These are phyloP conservation scores for Protaetia brevitarsis DNA, from an alignment of 1,140 invertebrate species.

Conservation along the genomic window DNA sequence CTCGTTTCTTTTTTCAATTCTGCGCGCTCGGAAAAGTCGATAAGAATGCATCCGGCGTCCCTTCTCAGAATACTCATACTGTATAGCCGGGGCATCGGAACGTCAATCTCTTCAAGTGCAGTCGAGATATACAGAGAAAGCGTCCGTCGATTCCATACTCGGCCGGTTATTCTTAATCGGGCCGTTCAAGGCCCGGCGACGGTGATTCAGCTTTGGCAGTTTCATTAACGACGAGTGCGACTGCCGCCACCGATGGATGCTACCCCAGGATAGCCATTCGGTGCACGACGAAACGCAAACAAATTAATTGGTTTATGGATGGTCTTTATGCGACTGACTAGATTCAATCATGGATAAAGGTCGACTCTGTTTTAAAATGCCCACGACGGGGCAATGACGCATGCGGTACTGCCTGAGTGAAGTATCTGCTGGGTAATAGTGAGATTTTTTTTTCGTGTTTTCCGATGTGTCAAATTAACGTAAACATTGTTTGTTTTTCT, in stretches of 20 bases:
- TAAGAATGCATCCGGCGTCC: not conserved
- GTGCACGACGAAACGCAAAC: not conserved
- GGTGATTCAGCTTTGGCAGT: constrained; percentile 1
- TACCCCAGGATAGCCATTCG: no score
- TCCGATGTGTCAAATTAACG: no score
- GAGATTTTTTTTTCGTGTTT: no score
- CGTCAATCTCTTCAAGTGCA: no score
- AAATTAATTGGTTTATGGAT: constrained; percentile 16
- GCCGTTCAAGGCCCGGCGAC: not conserved
- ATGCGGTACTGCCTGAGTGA: no score
- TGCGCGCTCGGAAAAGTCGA: not conserved
- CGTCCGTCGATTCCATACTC: no score
- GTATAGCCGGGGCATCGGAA: not conserved
- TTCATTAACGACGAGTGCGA: not conserved
- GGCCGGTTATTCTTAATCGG: constrained; percentile 8
- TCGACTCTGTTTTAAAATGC: not conserved
- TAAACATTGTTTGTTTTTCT: no score
- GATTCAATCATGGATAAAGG: not conserved
- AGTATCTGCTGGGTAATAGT: no score
- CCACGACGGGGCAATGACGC: not conserved
- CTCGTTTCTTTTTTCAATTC: no score
- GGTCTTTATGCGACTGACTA: constrained; percentile 6
- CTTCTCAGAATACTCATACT: not conserved
- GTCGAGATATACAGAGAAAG: no score
- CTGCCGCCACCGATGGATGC: not conserved